Percentiles rank a stretch among this genome's conserved stretches.
Evolutionary conservation across 2,113 vertebrate species (phyloP).

Genomic region (Pachycephala philippinensis): DNA sequence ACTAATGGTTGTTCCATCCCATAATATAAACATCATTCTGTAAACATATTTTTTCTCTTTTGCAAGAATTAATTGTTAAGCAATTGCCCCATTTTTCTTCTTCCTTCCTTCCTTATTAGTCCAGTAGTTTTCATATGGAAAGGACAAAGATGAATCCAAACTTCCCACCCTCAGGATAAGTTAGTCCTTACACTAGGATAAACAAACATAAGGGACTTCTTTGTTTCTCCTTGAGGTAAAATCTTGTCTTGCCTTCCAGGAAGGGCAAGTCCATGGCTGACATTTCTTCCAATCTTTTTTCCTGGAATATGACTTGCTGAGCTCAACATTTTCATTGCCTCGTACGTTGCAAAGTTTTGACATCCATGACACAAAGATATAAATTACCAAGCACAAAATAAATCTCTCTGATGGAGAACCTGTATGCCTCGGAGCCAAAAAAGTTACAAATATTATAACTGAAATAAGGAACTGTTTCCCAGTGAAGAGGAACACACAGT

Average conservation of each 20-base stretch:
- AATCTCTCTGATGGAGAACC: background rate
- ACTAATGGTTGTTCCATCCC: background rate
- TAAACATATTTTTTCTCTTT: conserved; percentile 41
- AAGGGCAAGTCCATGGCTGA: background rate
- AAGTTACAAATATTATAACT: background rate
- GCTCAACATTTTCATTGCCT: background rate
- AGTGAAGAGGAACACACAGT: background rate
- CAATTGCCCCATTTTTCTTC: background rate
- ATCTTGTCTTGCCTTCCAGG: background rate
- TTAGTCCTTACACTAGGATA: background rate
- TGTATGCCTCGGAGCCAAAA: background rate
- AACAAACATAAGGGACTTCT: background rate
- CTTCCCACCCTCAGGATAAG: background rate
- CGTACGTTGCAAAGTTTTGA: background rate
- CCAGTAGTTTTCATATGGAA: background rate
- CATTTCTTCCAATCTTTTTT: background rate
- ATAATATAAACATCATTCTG: background rate
- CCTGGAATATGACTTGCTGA: background rate
- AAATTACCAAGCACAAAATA: background rate
- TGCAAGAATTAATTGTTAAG: conserved; percentile 3
- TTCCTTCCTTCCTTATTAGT: background rate
- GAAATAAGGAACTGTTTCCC: background rate
- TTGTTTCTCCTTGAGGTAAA: background rate
- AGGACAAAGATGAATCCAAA: background rate
- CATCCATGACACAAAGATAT: background rate